phyloP scores from a whole-genome alignment of 2,888 invertebrate species.

The Heliconius ethilla region DNA sequence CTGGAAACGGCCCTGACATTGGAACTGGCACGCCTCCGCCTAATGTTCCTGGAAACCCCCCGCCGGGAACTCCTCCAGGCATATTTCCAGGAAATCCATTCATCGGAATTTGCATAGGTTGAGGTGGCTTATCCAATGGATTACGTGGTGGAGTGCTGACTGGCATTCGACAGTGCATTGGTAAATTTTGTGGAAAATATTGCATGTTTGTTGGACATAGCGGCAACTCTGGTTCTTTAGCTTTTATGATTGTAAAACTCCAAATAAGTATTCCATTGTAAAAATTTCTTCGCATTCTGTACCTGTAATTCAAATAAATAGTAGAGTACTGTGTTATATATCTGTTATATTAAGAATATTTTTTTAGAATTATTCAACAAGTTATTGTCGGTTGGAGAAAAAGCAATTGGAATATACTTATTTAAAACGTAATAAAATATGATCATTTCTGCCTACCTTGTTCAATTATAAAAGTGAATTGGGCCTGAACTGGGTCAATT shows the following conservation, averaged over 20 bases:
- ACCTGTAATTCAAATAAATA: slow-evolving; percentile 49
- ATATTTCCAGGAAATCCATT: slow-evolving; percentile 44
- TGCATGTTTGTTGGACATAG: slow-evolving; percentile 66
- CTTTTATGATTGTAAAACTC: slow-evolving; percentile 43
- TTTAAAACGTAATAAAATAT: too few relatives aligned
- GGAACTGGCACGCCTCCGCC: slow-evolving; percentile 45
- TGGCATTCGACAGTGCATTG: slow-evolving; percentile 76
- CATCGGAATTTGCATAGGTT: slow-evolving; percentile 47
- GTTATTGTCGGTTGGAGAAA: not conserved
- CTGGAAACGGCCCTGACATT: slow-evolving; percentile 46
- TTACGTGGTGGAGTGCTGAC: slow-evolving; percentile 50
- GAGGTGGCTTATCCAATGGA: slow-evolving; percentile 47
- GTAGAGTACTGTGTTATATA: too few relatives aligned
- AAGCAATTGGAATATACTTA: too few relatives aligned
- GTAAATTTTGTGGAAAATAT: slow-evolving; percentile 69
- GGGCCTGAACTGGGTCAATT: not conserved
- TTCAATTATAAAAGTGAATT: too few relatives aligned
- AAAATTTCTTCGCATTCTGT: slow-evolving; percentile 51
- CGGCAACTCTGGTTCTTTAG: slow-evolving; percentile 63
- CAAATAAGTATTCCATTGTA: slow-evolving; percentile 46
- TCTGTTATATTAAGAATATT: too few relatives aligned
- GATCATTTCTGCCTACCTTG: too few relatives aligned
- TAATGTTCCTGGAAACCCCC: slow-evolving; percentile 40
- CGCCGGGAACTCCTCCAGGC: slow-evolving; percentile 39
- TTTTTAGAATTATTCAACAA: too few relatives aligned